Base-by-base conservation (phyloP, 2,113 vertebrate species). In the Mystacornis crossleyi region DNA sequence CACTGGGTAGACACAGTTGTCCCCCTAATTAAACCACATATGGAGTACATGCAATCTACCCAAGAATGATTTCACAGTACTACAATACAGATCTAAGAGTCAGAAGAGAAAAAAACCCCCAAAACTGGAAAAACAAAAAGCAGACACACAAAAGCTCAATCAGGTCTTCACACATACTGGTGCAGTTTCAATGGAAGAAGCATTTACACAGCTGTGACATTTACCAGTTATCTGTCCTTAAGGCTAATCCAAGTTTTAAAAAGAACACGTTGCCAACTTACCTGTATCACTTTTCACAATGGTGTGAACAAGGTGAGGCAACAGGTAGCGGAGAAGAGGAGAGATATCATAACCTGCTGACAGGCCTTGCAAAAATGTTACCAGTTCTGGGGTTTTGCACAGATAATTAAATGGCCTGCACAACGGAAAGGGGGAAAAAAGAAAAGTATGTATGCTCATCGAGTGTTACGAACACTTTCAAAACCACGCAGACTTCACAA, bases 281-380 rank as follows among this genome's bases (percentile, higher is more conserved):
- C 98, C 98, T 12, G 50, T 29, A 33, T 95, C n/a, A 10, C 78
- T 91, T 79, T 61, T 95, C 86, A 99, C 34, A 12, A 96, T 57
- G 29, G 89, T 28, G 8, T 57, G 92, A 31, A 99, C 94, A 81
- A 99, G 97, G n/a, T 98, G 98, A 38, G 99, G 99, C 90, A 99
- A 97, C 91, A 99, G 96, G 96, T 99, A 99, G 28, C 45, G 82
- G 87, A 99, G 98, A 67, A 99, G 96, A 67, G 99, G 98, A 81
- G 97, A 98, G 81, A 99, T 73, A 15, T 99, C 99, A 3, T 99
- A 98, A 19, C 31, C 50, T 26, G 86, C 73, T 10, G 99, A 98
- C 91, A 99, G 98, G n/a, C 84, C 91, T 65, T 98, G 98, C 73
- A 99, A 92, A 18, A 98, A 96, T 1, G 82, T 26, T 29, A 98